A percentile compares a stretch with the other conserved stretches of the same genome.
These are phyloP conservation scores for Morphnarchus princeps DNA, from an alignment of 2,113 vertebrate genomes.

Conservation along the genomic window DNA sequence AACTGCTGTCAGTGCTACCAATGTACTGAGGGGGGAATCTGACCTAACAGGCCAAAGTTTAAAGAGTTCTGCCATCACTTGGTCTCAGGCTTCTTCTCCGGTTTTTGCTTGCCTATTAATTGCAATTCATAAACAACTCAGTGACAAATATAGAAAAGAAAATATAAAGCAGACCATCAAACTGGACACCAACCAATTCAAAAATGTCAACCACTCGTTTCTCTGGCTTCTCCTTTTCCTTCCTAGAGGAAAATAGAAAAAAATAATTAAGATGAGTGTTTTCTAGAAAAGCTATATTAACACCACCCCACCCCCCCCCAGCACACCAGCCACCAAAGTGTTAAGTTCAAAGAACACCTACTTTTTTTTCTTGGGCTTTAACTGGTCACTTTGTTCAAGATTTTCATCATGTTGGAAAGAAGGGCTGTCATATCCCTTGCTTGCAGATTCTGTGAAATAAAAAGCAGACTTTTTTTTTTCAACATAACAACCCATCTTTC, in stretches of 20 bases:
- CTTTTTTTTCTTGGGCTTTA: not conserved
- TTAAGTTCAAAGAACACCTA: not conserved
- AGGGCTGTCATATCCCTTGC: not conserved
- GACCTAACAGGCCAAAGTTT: not conserved
- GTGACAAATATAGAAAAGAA: not conserved
- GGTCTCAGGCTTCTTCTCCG: not conserved
- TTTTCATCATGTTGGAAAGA: conserved; percentile 41
- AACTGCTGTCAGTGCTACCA: not conserved
- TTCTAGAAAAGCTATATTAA: not conserved
- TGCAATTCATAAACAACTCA: not conserved
- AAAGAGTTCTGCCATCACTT: not conserved
- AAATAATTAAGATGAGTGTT: not conserved
- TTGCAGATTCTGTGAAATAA: not conserved
- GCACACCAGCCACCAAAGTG: fast-evolving
- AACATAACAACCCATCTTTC: not conserved
- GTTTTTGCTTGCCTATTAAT: not conserved
- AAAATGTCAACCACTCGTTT: conserved; percentile 39
- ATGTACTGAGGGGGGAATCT: not conserved
- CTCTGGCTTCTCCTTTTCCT: conserved; percentile 5
- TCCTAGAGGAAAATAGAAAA: conserved; percentile 12
- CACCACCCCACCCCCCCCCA: fast-evolving
- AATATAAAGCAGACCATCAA: not conserved
- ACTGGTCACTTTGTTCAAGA: not conserved
- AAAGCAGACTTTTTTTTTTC: not conserved
- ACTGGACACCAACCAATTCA: conserved; percentile 58